Evolutionary conservation across 2,888 invertebrate species (phyloP).

Genomic region (Steinernema hermaphroditum): DNA sequence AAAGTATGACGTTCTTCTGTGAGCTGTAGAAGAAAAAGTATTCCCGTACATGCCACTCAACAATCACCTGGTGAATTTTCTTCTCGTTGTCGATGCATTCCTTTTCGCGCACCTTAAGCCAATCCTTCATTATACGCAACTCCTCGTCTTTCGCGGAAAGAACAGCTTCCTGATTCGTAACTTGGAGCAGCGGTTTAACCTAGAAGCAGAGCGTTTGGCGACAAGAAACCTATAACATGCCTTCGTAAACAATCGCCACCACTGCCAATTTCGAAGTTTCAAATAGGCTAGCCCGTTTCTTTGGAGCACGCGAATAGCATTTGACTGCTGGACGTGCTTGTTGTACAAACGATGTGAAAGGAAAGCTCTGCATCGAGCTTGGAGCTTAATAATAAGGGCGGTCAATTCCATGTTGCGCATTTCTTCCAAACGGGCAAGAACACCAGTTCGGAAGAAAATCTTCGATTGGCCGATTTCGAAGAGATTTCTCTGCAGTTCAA

Average conservation of each 20-base stretch:
- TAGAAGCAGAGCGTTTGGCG: constrained; percentile 40
- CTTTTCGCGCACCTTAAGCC: constrained; percentile 69
- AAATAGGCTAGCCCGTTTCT: constrained; percentile 97
- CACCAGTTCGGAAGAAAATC: constrained; percentile 98
- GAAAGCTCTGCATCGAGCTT: constrained; percentile 91
- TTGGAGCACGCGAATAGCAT: constrained; percentile 97
- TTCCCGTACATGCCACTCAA: no score
- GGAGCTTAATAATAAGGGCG: constrained; percentile 95
- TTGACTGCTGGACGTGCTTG: constrained; percentile 92
- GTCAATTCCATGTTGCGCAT: constrained; percentile 95
- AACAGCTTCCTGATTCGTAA: constrained; percentile 95
- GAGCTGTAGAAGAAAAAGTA: constrained; percentile 71
- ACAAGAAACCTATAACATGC: constrained; percentile 49
- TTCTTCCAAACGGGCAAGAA: constrained; percentile 96
- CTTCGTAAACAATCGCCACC: constrained; percentile 99
- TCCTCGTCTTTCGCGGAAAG: constrained; percentile 95
- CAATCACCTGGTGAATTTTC: constrained; percentile 26
- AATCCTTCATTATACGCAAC: constrained; percentile 80
- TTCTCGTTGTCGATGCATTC: constrained; percentile 14
- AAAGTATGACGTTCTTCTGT: constrained; percentile 87
- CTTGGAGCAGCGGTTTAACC: constrained; percentile 87
- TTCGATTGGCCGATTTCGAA: constrained; percentile 98
- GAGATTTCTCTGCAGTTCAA: constrained; percentile 92
- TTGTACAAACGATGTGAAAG: constrained; percentile 86
- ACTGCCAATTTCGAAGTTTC: constrained; percentile 97